Evolutionary conservation across 1,140 invertebrate genomes (phyloP).

Genomic region (Pseudomyrmex dendroicus): DNA sequence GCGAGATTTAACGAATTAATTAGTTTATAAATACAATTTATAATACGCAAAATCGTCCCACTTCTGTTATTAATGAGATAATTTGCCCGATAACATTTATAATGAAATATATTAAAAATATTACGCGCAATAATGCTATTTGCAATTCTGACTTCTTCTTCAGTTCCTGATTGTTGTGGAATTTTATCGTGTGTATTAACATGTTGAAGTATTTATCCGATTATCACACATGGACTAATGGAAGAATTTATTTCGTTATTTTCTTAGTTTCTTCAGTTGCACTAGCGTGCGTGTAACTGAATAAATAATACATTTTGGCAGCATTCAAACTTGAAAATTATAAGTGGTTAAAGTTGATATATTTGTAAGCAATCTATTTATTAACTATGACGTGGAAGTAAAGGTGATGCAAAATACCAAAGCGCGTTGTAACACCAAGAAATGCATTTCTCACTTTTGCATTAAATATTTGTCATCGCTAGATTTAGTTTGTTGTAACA

Average conservation of each 20-base stretch:
- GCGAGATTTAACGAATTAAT: slow-evolving; percentile 7
- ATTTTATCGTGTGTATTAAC: too few relatives aligned
- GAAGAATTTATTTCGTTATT: slow-evolving; percentile 12
- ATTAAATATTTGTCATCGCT: background rate
- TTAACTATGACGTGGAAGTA: slow-evolving; percentile 52
- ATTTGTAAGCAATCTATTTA: slow-evolving; percentile 60
- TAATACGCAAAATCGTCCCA: background rate
- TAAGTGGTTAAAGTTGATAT: background rate
- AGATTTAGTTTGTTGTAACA: too few relatives aligned
- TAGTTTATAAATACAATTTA: slow-evolving; percentile 16
- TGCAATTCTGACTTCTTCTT: background rate
- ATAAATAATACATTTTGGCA: slow-evolving; percentile 63
- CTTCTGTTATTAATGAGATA: background rate
- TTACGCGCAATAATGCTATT: too few relatives aligned
- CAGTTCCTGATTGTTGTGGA: background rate
- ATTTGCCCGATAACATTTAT: slow-evolving; percentile 27
- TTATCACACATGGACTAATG: slow-evolving; percentile 9
- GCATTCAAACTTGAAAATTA: slow-evolving; percentile 37
- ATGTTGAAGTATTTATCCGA: slow-evolving; percentile 1
- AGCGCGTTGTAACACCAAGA: background rate
- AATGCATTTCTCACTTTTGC: background rate
- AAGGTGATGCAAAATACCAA: slow-evolving; percentile 29
- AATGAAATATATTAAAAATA: background rate
- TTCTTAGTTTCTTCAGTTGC: background rate
- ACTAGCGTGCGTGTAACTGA: slow-evolving; percentile 8